Percentiles rank a stretch among this genome's conserved stretches.
These are phyloP conservation scores for Apteryx owenii DNA, from an alignment of 2,113 vertebrate species.

Conservation along the genomic window DNA sequence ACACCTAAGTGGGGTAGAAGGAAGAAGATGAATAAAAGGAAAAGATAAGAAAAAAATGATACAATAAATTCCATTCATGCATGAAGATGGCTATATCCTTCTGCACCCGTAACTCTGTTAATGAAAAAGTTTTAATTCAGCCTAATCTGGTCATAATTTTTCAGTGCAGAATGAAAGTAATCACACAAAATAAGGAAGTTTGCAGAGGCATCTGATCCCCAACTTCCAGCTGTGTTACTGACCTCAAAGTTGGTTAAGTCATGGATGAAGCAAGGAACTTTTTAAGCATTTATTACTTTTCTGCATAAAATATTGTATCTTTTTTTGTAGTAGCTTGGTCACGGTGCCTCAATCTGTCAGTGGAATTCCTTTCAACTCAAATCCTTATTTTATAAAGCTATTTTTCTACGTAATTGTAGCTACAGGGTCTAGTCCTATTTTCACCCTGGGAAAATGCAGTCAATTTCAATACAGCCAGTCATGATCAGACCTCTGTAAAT, in stretches of 20 bases:
- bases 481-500: constrained; percentile 42
- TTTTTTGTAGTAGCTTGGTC: neutral
- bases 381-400: neutral
- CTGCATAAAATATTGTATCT: neutral
- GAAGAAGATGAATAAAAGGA: neutral
- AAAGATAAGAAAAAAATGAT: accelerated
- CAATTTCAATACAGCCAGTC: constrained; percentile 11
- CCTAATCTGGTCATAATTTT: neutral
- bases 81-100: neutral
- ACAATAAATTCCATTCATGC: neutral
- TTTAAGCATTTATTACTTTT: neutral
- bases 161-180: neutral
- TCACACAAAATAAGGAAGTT: neutral
- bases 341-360: neutral
- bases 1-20: neutral
- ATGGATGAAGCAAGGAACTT: neutral
- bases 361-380: neutral
- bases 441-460: constrained; percentile 28
- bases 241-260: neutral
- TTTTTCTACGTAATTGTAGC: constrained; percentile 25
- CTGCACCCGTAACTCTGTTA: neutral
- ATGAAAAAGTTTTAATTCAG: neutral
- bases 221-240: neutral
- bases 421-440: constrained; percentile 10
- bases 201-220: neutral